Evolutionary conservation across 2,888 invertebrate genomes (phyloP), one percentile per base, ranked within the genome.

Genomic region (Lepidocyrtinus sp.): DNA sequence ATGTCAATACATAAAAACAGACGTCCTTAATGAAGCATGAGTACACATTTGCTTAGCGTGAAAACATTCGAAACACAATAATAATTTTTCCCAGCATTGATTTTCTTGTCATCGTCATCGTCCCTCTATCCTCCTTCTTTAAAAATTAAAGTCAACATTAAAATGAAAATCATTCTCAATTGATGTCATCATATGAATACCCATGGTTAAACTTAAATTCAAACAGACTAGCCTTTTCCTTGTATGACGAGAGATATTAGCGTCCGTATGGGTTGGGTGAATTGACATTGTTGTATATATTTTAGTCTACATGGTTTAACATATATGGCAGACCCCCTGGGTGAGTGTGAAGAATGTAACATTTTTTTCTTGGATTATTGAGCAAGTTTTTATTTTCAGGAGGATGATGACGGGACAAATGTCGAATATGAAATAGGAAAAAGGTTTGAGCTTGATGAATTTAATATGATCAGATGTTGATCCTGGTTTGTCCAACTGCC

Each of bases 301-400:
- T 45, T 36, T 15, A 62, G n/a, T n/a, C n/a, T n/a, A 63, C 27
- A 25, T 27, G 46, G 65, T 64, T 46, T 17, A 68, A 26, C 69
- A 27, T 73, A 73, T 69, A 69, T 64, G 74, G 77, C 59, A 22
- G 82, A 82, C 82, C 84, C 84, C 84, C 82, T 82, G 73, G 62
- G 61, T 61, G 77, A 81, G 82, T 84, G 82, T 82, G 84, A 84
- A 84, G 82, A 80, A 83, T 82, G 64, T 59, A 65, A 62, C 17
- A 12, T 61, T 61, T 22, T 12, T 12, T 59, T 5, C 59, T 59
- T 19, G 5, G 59, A 12, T 59, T 17, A 46, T n/a, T n/a, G n/a
- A n/a, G n/a, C n/a, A n/a, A n/a, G n/a, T n/a, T n/a, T n/a, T n/a
- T n/a, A 46, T 19, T 68, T n/a, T 55, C 68, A 68, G 70, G 55